Conservation (phyloP, 1,140 invertebrate species). For the Whitmania pigra region DNA sequence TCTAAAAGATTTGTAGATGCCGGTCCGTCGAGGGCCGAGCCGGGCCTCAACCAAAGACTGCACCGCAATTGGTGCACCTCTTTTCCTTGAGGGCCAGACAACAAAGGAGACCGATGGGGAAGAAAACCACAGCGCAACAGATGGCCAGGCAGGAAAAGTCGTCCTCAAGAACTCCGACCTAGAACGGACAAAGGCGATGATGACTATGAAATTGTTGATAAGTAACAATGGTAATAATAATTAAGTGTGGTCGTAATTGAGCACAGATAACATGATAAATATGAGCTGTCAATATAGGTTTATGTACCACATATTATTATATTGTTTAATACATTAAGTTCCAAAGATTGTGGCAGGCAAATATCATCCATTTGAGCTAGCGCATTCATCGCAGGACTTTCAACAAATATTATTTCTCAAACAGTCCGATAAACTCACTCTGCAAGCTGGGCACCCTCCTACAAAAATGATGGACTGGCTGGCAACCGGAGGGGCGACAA, state of each 20-base stretch:
- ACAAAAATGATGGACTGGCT: slow-evolving; percentile 56
- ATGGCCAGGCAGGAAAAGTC: slow-evolving; percentile 64
- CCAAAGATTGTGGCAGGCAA: no score
- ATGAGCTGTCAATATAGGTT: no score
- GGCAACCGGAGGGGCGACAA: slow-evolving; percentile 26
- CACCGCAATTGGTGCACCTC: slow-evolving; percentile 69
- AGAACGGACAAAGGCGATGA: slow-evolving; percentile 22
- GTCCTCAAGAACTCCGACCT: slow-evolving; percentile 68
- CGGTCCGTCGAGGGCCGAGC: no score
- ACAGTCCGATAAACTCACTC: slow-evolving; percentile 45
- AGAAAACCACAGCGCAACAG: slow-evolving; percentile 69
- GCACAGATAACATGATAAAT: no score
- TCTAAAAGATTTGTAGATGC: no score
- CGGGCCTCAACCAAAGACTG: slow-evolving; percentile 50
- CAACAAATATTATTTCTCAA: background rate
- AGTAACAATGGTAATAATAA: background rate
- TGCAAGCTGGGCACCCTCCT: slow-evolving; percentile 66
- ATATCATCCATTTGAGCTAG: no score
- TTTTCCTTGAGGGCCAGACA: slow-evolving; percentile 63
- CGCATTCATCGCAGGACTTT: no score
- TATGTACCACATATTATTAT: no score
- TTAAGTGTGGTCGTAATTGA: no score
- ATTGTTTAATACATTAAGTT: no score
- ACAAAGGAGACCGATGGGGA: slow-evolving; percentile 67
- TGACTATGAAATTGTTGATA: background rate